Percentiles rank a stretch among this genome's conserved stretches.
phyloP scores from a whole-genome alignment of 1,140 invertebrate genomes.

The Polypedilum pembai region DNA sequence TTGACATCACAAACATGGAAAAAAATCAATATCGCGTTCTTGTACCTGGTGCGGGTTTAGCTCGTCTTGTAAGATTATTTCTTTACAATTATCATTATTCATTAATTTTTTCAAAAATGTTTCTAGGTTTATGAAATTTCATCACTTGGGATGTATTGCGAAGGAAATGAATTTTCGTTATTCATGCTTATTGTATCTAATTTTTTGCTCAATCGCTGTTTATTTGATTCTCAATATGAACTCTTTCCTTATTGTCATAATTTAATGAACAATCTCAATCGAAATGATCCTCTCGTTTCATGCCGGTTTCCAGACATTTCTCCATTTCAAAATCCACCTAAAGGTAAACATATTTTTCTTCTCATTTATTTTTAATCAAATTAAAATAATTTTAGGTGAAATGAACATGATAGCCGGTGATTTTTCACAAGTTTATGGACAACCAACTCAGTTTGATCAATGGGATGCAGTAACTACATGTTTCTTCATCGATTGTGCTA shows the following conservation, averaged over 20 bases:
- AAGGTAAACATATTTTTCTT: slow-evolving; percentile 30
- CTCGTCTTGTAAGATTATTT: too few species aligned
- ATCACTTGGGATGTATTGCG: slow-evolving; percentile 76
- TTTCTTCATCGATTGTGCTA: slow-evolving; percentile 97
- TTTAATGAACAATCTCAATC: slow-evolving; percentile 77
- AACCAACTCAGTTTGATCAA: slow-evolving; percentile 47
- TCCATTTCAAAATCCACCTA: slow-evolving; percentile 58
- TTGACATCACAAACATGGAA: slow-evolving; percentile 51
- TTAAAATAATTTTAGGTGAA: slow-evolving; percentile 31
- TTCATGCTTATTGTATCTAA: slow-evolving; percentile 97
- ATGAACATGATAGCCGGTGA: slow-evolving; percentile 97
- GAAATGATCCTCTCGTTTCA: slow-evolving; percentile 68
- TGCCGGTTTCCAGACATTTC: slow-evolving; percentile 87
- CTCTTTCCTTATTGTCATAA: slow-evolving; percentile 93
- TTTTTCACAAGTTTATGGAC: slow-evolving; percentile 75
- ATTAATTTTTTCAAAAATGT: too few species aligned
- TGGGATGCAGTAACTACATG: slow-evolving; percentile 95
- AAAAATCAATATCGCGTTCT: slow-evolving; percentile 62
- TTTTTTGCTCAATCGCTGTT: slow-evolving; percentile 85
- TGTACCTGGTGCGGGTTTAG: slow-evolving; percentile 91
- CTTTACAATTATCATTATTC: too few species aligned
- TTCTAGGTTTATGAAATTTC: slow-evolving; percentile 95
- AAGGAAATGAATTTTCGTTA: slow-evolving; percentile 96
- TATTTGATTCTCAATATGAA: slow-evolving; percentile 45
- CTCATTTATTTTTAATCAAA: background rate